Evolutionary conservation across 2,888 invertebrate genomes (phyloP).

Genomic region (Aphodius sticticus): DNA sequence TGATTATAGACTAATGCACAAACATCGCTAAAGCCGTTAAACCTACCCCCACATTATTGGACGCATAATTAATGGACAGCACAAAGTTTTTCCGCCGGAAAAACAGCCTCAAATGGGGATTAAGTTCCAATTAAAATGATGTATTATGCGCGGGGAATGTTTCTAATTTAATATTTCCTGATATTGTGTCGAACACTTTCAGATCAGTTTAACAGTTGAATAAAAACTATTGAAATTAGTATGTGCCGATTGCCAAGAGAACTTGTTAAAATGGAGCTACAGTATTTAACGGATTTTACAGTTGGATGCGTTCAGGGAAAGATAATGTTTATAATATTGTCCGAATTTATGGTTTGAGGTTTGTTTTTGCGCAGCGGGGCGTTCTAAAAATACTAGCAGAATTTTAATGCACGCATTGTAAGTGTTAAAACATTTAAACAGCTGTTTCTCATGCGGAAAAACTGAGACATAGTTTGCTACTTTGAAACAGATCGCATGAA

Average conservation of each 20-base stretch:
- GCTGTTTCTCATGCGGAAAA: not conserved
- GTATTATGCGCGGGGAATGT: not conserved
- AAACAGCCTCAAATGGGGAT: not conserved
- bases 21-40: not conserved
- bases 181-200: not conserved
- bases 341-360: not conserved
- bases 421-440: conserved; percentile 4
- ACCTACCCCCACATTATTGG: not conserved
- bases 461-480: not conserved
- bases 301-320: not conserved
- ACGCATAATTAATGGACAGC: not conserved
- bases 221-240: not conserved
- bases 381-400: conserved; percentile 4
- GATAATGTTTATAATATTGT: not conserved
- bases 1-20: not conserved
- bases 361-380: not conserved
- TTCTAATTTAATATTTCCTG: not conserved
- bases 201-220: not conserved
- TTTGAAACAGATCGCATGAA: not conserved
- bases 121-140: not conserved
- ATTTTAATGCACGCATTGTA: not conserved
- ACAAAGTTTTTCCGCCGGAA: not conserved
- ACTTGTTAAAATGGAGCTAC: not conserved
- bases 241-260: not conserved
- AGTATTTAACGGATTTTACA: not conserved